Evolutionary conservation across 2,888 invertebrate genomes (phyloP).

Genomic region (Orchesella flavescens): DNA sequence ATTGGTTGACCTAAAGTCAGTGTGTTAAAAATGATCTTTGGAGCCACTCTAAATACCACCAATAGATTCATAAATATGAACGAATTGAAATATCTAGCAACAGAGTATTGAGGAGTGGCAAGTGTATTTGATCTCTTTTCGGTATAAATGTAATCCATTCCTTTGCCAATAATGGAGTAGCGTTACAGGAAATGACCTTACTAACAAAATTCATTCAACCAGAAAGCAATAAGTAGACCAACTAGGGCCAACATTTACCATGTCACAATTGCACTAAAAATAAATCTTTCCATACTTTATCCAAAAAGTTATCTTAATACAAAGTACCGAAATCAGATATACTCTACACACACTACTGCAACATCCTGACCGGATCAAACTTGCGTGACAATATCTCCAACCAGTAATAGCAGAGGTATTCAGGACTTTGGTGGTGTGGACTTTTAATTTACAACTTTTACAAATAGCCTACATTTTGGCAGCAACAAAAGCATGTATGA

Average conservation of each 20-base stretch:
- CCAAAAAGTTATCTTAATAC: no score
- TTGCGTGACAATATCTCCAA: no score
- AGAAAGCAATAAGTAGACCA: slow-evolving; percentile 54
- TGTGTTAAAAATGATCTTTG: slow-evolving; percentile 21
- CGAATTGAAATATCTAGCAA: not conserved
- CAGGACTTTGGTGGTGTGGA: no score
- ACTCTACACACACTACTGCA: no score
- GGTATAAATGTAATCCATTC: not conserved
- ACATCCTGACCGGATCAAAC: no score
- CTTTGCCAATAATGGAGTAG: slow-evolving; percentile 20
- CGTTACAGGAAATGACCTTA: slow-evolving; percentile 55
- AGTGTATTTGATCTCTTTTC: not conserved
- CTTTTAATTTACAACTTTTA: no score
- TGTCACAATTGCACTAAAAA: slow-evolving; percentile 36
- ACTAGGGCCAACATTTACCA: slow-evolving; percentile 49
- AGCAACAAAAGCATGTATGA: no score
- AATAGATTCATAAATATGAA: slow-evolving; percentile 10
- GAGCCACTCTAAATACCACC: slow-evolving; percentile 6
- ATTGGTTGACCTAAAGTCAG: slow-evolving; percentile 56
- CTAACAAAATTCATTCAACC: slow-evolving; percentile 49
- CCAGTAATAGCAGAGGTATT: no score
- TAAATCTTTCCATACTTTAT: slow-evolving; percentile 40
- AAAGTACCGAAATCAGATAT: no score
- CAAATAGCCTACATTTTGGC: no score
- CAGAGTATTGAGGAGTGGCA: no score